Evolutionary conservation across 2,888 invertebrate genomes (phyloP).

Genomic region (Microchrysa polita): DNA sequence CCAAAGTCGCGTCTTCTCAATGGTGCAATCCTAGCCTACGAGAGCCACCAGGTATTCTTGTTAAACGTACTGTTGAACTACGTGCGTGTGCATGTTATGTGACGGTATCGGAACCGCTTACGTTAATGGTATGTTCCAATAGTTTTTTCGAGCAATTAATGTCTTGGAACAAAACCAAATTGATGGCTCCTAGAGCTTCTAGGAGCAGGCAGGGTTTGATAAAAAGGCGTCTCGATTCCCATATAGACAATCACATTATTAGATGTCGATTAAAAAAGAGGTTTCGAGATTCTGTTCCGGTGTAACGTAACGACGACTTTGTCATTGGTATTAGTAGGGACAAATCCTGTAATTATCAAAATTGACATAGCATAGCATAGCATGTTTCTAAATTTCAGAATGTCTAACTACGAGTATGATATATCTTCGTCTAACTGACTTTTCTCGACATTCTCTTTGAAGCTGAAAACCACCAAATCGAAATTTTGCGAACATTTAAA

Average conservation of each 20-base stretch:
- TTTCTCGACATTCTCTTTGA: too few relatives aligned
- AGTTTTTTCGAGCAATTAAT: constrained; percentile 40
- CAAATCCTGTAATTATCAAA: too few relatives aligned
- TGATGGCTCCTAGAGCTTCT: too few relatives aligned
- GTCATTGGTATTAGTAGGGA: too few relatives aligned
- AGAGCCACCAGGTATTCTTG: not conserved
- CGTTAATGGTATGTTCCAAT: constrained; percentile 33
- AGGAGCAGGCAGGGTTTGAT: not conserved
- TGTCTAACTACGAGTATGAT: too few relatives aligned
- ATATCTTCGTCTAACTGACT: too few relatives aligned
- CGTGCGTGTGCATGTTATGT: constrained; percentile 35
- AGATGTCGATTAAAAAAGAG: constrained; percentile 21
- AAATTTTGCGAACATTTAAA: too few relatives aligned
- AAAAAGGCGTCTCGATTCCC: constrained; percentile 21
- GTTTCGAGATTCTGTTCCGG: constrained; percentile 19
- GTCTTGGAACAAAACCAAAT: constrained; percentile 20
- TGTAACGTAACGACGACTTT: too few relatives aligned
- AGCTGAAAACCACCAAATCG: too few relatives aligned
- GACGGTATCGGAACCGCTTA: constrained; percentile 18
- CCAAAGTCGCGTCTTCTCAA: too few relatives aligned
- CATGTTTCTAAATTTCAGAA: too few relatives aligned
- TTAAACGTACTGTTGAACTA: constrained; percentile 3
- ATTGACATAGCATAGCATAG: too few relatives aligned
- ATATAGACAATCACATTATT: constrained; percentile 17
- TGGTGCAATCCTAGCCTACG: constrained; percentile 14